Conservation (phyloP, 2,888 invertebrate genomes). For the Metellina segmentata region DNA sequence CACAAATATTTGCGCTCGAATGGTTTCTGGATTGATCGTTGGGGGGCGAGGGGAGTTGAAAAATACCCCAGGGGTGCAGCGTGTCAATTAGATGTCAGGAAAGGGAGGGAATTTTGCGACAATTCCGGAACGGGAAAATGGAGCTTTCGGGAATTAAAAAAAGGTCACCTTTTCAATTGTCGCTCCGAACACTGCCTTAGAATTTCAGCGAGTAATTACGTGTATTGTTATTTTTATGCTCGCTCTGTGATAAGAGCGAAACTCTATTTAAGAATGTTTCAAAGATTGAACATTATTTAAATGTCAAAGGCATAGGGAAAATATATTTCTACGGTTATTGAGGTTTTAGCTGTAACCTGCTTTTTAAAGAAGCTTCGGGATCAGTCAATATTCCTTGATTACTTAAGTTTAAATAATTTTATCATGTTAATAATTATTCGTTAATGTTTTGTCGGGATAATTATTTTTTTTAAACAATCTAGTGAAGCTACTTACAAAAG, state of each 20-base stretch:
- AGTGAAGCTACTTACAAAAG: no score
- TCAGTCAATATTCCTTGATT: no score
- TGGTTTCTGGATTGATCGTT: conserved; percentile 66
- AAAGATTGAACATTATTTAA: not conserved
- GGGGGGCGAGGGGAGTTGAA: conserved; percentile 40
- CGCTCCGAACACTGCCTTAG: not conserved
- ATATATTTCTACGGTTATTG: not conserved
- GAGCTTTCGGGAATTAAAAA: conserved; percentile 14
- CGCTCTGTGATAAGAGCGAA: not conserved
- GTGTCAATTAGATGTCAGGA: conserved; percentile 67
- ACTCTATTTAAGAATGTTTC: not conserved
- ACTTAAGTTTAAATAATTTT: no score
- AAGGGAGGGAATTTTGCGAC: conserved; percentile 21
- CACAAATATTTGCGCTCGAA: conserved; percentile 69
- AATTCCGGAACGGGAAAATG: conserved; percentile 36
- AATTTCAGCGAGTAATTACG: not conserved
- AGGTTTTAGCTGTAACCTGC: not conserved
- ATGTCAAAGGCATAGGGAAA: not conserved
- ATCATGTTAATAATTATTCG: no score
- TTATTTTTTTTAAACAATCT: no score
- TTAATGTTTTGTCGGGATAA: no score
- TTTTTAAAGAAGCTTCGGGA: no score
- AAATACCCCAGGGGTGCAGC: conserved; percentile 42
- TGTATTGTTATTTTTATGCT: not conserved
- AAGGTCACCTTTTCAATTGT: conserved; percentile 30